Evolutionary conservation across 2,113 vertebrate genomes (phyloP).

Genomic region (Nycticorax nycticorax): DNA sequence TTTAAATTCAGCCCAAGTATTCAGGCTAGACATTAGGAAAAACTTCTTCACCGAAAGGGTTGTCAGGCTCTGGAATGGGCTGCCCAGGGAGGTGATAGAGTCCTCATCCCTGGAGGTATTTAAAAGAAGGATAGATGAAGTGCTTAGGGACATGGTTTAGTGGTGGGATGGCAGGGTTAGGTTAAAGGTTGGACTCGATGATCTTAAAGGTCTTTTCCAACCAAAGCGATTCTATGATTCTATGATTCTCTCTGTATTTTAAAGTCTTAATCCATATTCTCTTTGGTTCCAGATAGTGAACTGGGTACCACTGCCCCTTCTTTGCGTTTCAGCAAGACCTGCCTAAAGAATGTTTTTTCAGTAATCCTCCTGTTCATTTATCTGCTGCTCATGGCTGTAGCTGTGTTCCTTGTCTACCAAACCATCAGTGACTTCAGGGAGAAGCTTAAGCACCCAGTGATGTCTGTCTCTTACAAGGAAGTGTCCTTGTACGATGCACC

Average conservation of each 20-base stretch:
- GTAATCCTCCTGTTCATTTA: slow-evolving; percentile 93
- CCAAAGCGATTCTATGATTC: too few relatives aligned
- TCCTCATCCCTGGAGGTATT: too few relatives aligned
- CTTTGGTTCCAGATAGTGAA: slow-evolving; percentile 75
- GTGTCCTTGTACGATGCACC: slow-evolving; percentile 88
- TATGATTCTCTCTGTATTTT: too few relatives aligned
- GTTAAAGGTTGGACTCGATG: too few relatives aligned
- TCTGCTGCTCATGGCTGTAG: slow-evolving; percentile 89
- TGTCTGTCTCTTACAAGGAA: slow-evolving; percentile 96
- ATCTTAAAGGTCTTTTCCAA: too few relatives aligned
- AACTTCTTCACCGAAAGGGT: too few relatives aligned
- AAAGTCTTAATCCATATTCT: neutral
- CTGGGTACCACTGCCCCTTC: slow-evolving; percentile 60
- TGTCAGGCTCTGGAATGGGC: too few relatives aligned
- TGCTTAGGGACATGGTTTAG: too few relatives aligned
- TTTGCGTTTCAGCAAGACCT: slow-evolving; percentile 86
- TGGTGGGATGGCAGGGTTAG: too few relatives aligned
- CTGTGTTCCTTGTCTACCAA: slow-evolving; percentile 94
- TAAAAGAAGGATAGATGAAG: too few relatives aligned
- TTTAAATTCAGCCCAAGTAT: neutral
- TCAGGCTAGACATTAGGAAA: too few relatives aligned
- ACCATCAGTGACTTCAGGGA: slow-evolving; percentile 92
- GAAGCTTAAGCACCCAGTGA: slow-evolving; percentile 92
- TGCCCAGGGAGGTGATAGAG: too few relatives aligned
- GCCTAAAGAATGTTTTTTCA: slow-evolving; percentile 92